A percentile compares a stretch with the other conserved stretches of the same genome.
These are phyloP conservation scores for Elanoides forficatus DNA, from an alignment of 2,113 vertebrate genomes.

Conservation along the genomic window DNA sequence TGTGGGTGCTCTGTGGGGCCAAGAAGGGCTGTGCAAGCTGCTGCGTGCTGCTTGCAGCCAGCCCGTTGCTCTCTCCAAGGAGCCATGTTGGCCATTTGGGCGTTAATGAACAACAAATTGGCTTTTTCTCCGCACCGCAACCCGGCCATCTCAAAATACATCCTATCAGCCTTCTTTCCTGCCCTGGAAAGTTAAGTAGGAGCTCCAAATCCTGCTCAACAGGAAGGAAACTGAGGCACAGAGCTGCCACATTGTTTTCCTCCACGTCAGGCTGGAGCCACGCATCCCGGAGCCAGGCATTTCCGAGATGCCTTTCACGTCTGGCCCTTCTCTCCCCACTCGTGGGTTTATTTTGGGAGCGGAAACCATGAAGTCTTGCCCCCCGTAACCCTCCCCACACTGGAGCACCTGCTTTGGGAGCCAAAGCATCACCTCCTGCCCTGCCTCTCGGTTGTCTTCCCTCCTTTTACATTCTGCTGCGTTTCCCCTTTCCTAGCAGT, in stretches of 20 bases:
- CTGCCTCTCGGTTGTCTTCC: not conserved
- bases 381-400: accelerated
- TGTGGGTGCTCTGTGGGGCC: accelerated
- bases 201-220: not conserved
- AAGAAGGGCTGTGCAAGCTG: accelerated
- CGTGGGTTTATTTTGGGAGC: not conserved
- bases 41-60: not conserved
- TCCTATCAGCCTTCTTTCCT: not conserved
- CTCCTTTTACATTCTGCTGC: not conserved
- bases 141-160: not conserved
- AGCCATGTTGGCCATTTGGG: not conserved
- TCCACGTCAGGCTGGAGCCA: not conserved
- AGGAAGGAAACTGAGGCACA: not conserved
- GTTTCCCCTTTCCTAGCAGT: not conserved
- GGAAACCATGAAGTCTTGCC: not conserved
- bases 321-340: accelerated
- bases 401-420: accelerated
- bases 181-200: not conserved
- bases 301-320: accelerated
- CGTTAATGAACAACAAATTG: not conserved
- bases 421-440: not conserved
- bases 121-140: not conserved
- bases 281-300: accelerated
- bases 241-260: not conserved
- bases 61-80: not conserved